Evolutionary conservation across 2,888 invertebrate species (phyloP).

Genomic region (Diadromus collaris): DNA sequence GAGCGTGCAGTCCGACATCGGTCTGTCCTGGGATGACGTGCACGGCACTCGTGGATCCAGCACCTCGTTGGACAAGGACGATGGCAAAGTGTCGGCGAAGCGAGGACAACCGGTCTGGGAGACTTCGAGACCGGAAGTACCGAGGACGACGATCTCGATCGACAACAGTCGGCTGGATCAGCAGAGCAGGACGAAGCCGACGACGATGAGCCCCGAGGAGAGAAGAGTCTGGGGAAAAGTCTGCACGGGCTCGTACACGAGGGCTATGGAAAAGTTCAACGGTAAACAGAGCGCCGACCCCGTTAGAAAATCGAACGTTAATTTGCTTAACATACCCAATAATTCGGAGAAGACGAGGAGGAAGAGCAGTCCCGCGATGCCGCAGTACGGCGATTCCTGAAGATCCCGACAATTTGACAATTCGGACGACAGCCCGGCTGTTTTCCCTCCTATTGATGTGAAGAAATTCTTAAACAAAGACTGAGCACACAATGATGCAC

Average conservation of each 20-base stretch:
- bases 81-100: constrained; percentile 48
- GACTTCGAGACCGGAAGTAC: constrained; percentile 55
- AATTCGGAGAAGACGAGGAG: constrained; percentile 75
- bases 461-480: constrained; percentile 60
- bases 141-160: constrained; percentile 23
- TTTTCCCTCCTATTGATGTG: constrained; percentile 14
- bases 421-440: neutral
- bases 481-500: constrained; percentile 62
- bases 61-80: constrained; percentile 69
- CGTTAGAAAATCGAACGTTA: constrained; percentile 62
- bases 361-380: constrained; percentile 77
- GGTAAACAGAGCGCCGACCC: constrained; percentile 68
- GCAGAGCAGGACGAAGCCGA: constrained; percentile 52
- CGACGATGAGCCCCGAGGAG: constrained; percentile 68
- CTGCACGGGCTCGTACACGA: constrained; percentile 80
- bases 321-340: constrained; percentile 37
- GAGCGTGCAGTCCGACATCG: constrained; percentile 74
- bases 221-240: constrained; percentile 78
- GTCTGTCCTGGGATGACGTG: constrained; percentile 76
- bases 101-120: constrained; percentile 55
- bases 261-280: constrained; percentile 80
- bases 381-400: constrained; percentile 70
- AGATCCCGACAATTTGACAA: neutral
- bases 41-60: constrained; percentile 63
- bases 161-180: constrained; percentile 51